Evolutionary conservation across 2,888 invertebrate genomes (phyloP).

Genomic region (Eupithecia dodoneata): DNA sequence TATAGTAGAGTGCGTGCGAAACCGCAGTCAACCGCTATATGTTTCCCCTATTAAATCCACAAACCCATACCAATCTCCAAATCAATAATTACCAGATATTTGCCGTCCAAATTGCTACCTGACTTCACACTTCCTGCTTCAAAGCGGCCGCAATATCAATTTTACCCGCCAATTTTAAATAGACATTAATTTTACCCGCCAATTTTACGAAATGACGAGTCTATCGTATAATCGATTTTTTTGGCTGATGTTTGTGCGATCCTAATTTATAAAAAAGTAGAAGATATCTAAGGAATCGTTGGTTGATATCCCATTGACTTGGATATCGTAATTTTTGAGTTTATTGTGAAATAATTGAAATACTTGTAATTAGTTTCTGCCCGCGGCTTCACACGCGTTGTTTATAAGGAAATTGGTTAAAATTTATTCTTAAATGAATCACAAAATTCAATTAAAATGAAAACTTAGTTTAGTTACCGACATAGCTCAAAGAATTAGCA

Average conservation of each 20-base stretch:
- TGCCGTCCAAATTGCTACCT: conserved; percentile 38
- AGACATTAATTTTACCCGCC: conserved; percentile 4
- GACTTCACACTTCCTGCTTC: conserved; percentile 32
- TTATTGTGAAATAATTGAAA: no score
- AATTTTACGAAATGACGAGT: conserved; percentile 50
- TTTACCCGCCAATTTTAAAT: conserved; percentile 45
- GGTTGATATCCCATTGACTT: no score
- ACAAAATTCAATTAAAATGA: no score
- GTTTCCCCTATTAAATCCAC: background rate
- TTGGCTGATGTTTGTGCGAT: background rate
- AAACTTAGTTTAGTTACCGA: no score
- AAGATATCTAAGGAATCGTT: no score
- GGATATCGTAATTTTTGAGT: no score
- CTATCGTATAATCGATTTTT: conserved; percentile 26
- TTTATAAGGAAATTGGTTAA: no score
- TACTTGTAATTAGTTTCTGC: no score
- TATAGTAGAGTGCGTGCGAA: background rate
- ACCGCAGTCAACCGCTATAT: background rate
- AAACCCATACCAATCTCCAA: conserved; percentile 10
- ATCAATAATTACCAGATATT: conserved; percentile 32
- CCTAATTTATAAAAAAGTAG: no score
- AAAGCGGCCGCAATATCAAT: conserved; percentile 36
- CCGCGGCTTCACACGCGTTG: no score
- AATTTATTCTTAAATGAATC: no score
- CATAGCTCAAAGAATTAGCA: no score